Base-by-base conservation (phyloP, 2,888 invertebrate species). In the Argyresthia goedartella region DNA sequence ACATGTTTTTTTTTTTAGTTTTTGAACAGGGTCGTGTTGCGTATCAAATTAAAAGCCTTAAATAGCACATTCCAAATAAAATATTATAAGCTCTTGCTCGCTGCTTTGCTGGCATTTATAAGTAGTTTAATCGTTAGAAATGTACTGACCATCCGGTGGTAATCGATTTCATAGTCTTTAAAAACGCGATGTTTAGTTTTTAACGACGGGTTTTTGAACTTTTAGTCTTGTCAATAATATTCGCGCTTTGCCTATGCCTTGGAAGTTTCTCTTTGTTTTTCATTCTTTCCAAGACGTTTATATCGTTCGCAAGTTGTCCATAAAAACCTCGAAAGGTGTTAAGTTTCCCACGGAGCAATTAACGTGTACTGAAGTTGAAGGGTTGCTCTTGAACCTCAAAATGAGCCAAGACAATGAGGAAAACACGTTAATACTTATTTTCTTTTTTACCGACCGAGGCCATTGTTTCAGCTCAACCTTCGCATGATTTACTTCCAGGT, bases 301-400 rank as follows among this genome's bases (percentile, higher is more conserved):
- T 25, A 25, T 25, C 25, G 25, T 25, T 25, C 25, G 25, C 25
- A 25, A 2, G 25, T 60, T 60, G 61, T 60, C 60, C 63, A 58
- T 63, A 65, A 63, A 66, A 63, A 60, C 59, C 57, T 59, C 63
- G 14, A 58, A 82, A 82, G 81, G 77, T 82, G 84, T 60, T 53
- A 57, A 51, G 56, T 57, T 76, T 84, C 84, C 69, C 85, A 85
- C 81, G 73, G 60, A 78, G 81, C 84, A 82, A 84, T 84, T 85
- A 84, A 78, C 79, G 76, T 65, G 66, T 62, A 60, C 60, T 65
- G 62, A 66, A 70, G 67, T 65, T 72, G 73, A 82, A 81, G 79
- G 78, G 81, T 76, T 77, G 65, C 70, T 71, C 73, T 73, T 71
- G 67, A 69, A 76, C 75, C 74, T 71, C 65, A 66, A 70, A 73